Conservation (phyloP, 2,113 vertebrate species). For the Sapayoa aenigma region DNA sequence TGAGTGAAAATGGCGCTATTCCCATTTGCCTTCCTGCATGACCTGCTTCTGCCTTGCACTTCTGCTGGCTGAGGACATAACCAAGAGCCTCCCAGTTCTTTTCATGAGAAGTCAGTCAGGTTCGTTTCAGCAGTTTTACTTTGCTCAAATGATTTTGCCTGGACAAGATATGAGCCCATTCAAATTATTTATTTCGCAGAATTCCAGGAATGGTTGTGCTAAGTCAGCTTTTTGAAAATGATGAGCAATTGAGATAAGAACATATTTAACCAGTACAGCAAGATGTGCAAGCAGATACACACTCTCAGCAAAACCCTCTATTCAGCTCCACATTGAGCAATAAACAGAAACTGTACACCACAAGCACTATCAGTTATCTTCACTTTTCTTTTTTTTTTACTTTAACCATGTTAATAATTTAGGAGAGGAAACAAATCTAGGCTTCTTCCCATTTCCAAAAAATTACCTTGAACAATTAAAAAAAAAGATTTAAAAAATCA, state of each 20-base stretch:
- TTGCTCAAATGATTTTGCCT: neutral
- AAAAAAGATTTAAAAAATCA: neutral
- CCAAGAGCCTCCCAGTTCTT: neutral
- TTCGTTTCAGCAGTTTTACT: constrained; percentile 1
- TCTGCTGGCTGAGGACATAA: neutral
- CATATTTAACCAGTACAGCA: neutral
- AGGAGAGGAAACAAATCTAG: neutral
- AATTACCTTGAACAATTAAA: neutral
- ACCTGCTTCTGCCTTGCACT: neutral
- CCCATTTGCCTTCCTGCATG: neutral
- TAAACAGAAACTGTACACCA: neutral
- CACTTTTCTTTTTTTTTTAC: neutral
- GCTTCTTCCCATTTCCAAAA: neutral
- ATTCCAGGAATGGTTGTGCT: neutral
- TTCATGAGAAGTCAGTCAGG: neutral
- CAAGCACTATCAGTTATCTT: neutral
- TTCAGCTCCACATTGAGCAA: neutral
- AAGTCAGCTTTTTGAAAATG: neutral
- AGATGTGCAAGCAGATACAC: neutral
- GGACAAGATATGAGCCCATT: neutral
- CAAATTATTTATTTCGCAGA: neutral
- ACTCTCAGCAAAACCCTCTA: neutral
- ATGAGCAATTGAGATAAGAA: neutral
- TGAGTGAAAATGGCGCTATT: neutral
- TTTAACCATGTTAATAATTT: neutral